Evolutionary conservation across 1,140 invertebrate genomes (phyloP), one percentile per base, ranked within the genome.

Genomic region (Lerema accius): DNA sequence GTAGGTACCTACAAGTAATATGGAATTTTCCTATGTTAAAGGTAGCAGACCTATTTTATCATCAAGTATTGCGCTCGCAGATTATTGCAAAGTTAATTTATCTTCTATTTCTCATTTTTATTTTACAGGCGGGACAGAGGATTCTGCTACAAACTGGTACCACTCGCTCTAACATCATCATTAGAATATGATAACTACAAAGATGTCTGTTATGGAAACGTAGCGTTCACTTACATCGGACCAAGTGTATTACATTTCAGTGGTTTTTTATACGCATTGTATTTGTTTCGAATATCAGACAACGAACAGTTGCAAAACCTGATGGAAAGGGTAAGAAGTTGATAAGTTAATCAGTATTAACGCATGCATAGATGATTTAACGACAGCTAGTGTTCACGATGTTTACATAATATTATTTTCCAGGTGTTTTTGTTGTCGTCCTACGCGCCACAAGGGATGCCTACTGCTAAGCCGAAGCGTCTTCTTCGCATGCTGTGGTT

Each of bases 251-350:
- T 98, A 5, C 96, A 97, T 86, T 92, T 97, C 50, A 55, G 93
- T 16, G 95, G 95, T 0, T 97, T 95, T 72, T 66, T 96, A 0
- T 95, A 96, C 60, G 95, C 95, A 0, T 89, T 97, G 50, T 94
- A 95, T 69, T 91, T 97, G 40, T 97, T 97, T 82, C 92, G 96
- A 68, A 93, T 96, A 58, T 94, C 95, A 43, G 95, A 97, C 83
- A 96, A 96, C 79, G 96, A 98, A 80, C 96, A 97, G 68, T 84
- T 98, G 23, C 96, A 96, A 79, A 96, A 96, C 87, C 89, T 98
- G n/a, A 97, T 98, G 94, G 97, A 98, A 87, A 93, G 96, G 71
- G 96, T 96, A 69, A 91, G 91, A 86, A 23, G 16, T 50, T 40
- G 4, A 4, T 32, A 32, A 32, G 28, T 23, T 23, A 23, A 23